phyloP scores from a whole-genome alignment of 2,797 vertebrate genomes.

The Threskiornis aethiopicus region DNA sequence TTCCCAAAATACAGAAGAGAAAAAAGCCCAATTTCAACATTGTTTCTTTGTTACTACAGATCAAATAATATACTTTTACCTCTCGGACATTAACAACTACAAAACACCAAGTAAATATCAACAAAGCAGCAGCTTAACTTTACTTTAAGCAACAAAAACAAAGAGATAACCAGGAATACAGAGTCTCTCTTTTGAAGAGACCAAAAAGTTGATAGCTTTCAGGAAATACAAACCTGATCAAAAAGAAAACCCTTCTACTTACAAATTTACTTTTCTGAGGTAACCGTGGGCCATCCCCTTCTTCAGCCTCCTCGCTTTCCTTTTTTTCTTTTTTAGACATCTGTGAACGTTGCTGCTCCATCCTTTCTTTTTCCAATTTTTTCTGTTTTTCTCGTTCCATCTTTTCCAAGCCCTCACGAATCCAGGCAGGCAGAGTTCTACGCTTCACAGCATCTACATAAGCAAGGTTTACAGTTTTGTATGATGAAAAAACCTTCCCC shows the following conservation, averaged over 20 bases:
- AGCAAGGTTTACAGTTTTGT: conserved; percentile 4
- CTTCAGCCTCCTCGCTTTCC: conserved; percentile 78
- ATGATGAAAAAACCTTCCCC: neutral
- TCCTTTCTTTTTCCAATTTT: conserved; percentile 92
- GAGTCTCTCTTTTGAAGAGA: neutral
- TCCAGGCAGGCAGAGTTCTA: conserved; percentile 96
- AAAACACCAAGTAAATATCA: neutral
- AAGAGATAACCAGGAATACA: neutral
- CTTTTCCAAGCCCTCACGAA: conserved; percentile 97
- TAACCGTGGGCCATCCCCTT: conserved; percentile 87
- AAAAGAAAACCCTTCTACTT: conserved; percentile 68
- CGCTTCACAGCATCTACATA: conserved; percentile 92
- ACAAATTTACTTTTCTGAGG: conserved; percentile 99
- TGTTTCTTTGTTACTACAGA: neutral
- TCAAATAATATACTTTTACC: neutral
- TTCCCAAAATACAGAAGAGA: neutral
- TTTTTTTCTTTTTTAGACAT: conserved; percentile 87
- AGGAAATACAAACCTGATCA: conserved; percentile 2
- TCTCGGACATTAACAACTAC: neutral
- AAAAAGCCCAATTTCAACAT: neutral
- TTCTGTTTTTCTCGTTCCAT: conserved; percentile 99
- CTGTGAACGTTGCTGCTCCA: conserved; percentile 93
- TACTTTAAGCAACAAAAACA: neutral
- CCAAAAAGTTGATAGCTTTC: neutral
- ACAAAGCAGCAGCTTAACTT: neutral